phyloP scores from a whole-genome alignment of 2,888 invertebrate species.

The Agelastica alni region DNA sequence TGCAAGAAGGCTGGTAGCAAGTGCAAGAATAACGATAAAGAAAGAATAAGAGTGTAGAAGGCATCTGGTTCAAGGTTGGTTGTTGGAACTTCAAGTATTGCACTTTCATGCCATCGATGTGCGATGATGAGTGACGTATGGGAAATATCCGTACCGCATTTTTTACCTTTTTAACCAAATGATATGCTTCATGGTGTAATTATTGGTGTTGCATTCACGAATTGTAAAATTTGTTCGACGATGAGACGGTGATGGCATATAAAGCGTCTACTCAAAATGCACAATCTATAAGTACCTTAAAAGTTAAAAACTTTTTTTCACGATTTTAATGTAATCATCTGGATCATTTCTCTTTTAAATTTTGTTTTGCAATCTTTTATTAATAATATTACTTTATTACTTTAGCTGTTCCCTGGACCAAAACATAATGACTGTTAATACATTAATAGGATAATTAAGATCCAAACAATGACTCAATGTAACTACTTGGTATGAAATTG shows the following conservation, averaged over 20 bases:
- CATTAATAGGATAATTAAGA: too few relatives aligned
- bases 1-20: slow-evolving; percentile 27
- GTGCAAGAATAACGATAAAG: slow-evolving; percentile 13
- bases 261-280: too few relatives aligned
- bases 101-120: slow-evolving; percentile 38
- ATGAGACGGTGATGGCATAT: slow-evolving; percentile 3
- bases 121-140: slow-evolving; percentile 34
- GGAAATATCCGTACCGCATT: slow-evolving; percentile 34
- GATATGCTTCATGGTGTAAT: slow-evolving; percentile 17
- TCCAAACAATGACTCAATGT: too few relatives aligned
- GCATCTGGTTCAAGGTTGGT: slow-evolving; percentile 40
- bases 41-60: slow-evolving; percentile 25
- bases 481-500: too few relatives aligned
- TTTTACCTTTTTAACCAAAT: slow-evolving; percentile 28
- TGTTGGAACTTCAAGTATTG: slow-evolving; percentile 17
- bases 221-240: background rate
- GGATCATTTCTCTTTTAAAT: too few relatives aligned
- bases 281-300: too few relatives aligned
- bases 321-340: too few relatives aligned
- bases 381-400: too few relatives aligned
- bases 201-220: slow-evolving; percentile 1
- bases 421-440: too few relatives aligned
- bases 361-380: too few relatives aligned
- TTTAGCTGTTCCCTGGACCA: too few relatives aligned
- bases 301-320: too few relatives aligned